These are phyloP conservation scores for Sclerodermus sp. DNA, from an alignment of 2,888 invertebrate species.

Conservation along the genomic window DNA sequence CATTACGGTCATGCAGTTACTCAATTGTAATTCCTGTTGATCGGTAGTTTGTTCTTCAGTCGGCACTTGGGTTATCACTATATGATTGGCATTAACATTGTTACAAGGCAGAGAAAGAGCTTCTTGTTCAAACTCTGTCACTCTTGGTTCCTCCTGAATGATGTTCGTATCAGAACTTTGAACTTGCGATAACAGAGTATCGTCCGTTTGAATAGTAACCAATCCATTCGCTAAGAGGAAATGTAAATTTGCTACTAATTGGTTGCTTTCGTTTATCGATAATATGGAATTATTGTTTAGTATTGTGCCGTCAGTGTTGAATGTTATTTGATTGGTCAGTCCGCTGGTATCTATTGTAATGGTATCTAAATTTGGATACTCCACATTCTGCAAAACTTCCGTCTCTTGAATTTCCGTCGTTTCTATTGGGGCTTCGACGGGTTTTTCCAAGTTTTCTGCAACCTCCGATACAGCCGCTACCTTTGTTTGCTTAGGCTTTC, in stretches of 20 bases:
- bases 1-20: conserved; percentile 22
- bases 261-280: conserved; percentile 43
- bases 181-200: conserved; percentile 40
- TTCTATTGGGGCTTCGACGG: conserved; percentile 4
- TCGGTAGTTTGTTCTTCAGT: conserved; percentile 4
- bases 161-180: conserved; percentile 20
- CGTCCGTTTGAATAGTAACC: conserved; percentile 58
- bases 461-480: conserved; percentile 34
- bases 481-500: conserved; percentile 32
- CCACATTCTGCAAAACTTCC: conserved; percentile 6
- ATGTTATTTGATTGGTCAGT: conserved; percentile 39
- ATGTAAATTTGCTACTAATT: conserved; percentile 47
- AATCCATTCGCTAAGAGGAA: conserved; percentile 46
- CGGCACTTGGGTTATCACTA: conserved; percentile 16
- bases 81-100: conserved; percentile 13
- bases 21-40: conserved; percentile 11
- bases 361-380: conserved; percentile 30
- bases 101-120: conserved; percentile 5
- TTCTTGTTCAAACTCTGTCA: conserved; percentile 4
- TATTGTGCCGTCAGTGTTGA: conserved; percentile 42
- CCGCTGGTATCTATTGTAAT: conserved; percentile 33
- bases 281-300: conserved; percentile 53
- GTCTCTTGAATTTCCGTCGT: conserved; percentile 4
- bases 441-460: conserved; percentile 24
- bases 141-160: conserved; percentile 35